phyloP scores from a whole-genome alignment of 2,113 vertebrate species.

The Junco hyemalis region DNA sequence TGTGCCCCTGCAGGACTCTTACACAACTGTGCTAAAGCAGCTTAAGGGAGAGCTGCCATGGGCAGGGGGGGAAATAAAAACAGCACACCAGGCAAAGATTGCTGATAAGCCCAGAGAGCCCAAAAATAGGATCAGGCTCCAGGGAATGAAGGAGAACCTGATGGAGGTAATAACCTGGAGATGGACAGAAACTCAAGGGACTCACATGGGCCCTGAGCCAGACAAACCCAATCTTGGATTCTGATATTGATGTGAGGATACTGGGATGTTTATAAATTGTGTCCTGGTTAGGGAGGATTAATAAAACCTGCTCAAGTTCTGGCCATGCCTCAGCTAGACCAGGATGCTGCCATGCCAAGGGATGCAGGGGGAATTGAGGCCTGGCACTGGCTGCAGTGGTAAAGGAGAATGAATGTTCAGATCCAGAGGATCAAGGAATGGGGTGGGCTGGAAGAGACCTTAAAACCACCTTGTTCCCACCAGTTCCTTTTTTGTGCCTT shows the following conservation, averaged over 20 bases:
- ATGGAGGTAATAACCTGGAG: neutral
- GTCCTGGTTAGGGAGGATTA: neutral
- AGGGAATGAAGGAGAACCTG: neutral
- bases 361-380: neutral
- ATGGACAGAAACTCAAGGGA: neutral
- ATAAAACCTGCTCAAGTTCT: neutral
- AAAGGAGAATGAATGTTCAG: neutral
- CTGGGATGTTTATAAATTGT: neutral
- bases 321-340: neutral
- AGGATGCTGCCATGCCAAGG: neutral
- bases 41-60: neutral
- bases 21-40: neutral
- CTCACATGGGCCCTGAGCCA: neutral
- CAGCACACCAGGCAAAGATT: neutral
- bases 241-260: neutral
- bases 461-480: neutral
- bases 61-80: too few relatives aligned
- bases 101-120: neutral
- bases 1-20: neutral
- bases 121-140: neutral
- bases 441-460: neutral
- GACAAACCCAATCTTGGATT: neutral
- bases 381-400: neutral
- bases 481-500: too few relatives aligned
- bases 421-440: neutral